phyloP scores from a whole-genome alignment of 2,888 invertebrate genomes.

The Dicyrtoma fusca region DNA sequence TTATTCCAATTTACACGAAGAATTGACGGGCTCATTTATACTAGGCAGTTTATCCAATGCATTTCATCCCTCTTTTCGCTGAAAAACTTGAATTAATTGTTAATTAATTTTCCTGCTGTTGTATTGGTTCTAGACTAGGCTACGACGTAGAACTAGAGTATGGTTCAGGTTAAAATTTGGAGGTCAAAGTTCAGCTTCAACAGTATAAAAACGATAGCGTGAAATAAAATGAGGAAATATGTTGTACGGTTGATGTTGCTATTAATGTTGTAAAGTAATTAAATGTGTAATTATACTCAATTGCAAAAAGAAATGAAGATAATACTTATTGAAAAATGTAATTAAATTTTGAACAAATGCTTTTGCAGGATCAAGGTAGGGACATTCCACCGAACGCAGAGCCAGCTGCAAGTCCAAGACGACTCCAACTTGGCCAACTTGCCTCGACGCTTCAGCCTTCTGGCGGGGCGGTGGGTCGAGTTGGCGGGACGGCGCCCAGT shows the following conservation, averaged over 20 bases:
- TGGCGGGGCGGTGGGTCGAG: conserved; percentile 41
- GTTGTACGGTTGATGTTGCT: not conserved
- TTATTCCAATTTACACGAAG: not conserved
- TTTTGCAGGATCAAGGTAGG: conserved; percentile 56
- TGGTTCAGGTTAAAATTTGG: too few species aligned
- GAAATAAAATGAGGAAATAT: not conserved
- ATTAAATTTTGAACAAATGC: conserved; percentile 8
- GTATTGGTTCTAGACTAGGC: too few species aligned
- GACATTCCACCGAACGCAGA: conserved; percentile 57
- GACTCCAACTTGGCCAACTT: conserved; percentile 55
- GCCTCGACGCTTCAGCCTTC: conserved; percentile 53
- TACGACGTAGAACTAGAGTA: too few species aligned
- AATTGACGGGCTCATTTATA: not conserved
- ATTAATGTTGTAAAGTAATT: not conserved
- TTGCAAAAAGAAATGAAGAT: not conserved
- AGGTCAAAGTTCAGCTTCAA: too few species aligned
- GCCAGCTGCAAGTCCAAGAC: conserved; percentile 56
- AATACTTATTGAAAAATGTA: not conserved
- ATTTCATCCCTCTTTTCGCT: too few species aligned
- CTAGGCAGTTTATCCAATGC: too few species aligned
- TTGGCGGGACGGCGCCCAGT: conserved; percentile 59
- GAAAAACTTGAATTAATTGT: too few species aligned
- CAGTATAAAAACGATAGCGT: too few species aligned
- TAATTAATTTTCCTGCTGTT: too few species aligned
- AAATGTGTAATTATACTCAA: not conserved